Conservation (phyloP, 2,888 invertebrate genomes). For the Heliothis peltigera region DNA sequence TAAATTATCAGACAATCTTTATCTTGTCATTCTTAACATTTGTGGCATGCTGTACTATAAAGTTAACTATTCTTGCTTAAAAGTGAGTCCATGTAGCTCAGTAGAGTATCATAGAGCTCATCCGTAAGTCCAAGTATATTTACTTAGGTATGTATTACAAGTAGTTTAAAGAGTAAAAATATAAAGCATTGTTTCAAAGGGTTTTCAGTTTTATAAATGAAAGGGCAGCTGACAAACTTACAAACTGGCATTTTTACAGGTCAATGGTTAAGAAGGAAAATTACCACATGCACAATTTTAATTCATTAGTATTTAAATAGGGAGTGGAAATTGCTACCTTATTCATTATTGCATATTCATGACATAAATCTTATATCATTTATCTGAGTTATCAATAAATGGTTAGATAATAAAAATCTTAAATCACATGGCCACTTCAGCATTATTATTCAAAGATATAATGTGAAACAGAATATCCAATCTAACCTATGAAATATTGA, state of each 20-base stretch:
- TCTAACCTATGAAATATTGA: not conserved
- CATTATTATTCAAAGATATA: not conserved
- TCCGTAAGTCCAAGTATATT: too few relatives aligned
- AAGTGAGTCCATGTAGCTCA: too few relatives aligned
- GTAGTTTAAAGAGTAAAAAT: too few relatives aligned
- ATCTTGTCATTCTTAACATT: too few relatives aligned
- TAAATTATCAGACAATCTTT: too few relatives aligned
- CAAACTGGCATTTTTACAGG: not conserved
- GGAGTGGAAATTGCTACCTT: not conserved
- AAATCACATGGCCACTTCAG: not conserved
- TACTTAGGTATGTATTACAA: too few relatives aligned
- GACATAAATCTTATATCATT: not conserved
- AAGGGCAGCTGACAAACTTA: not conserved
- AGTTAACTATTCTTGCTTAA: too few relatives aligned
- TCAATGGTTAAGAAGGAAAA: not conserved
- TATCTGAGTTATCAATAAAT: not conserved
- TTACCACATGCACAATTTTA: not conserved
- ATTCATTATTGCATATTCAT: constrained; percentile 11
- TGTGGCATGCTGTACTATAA: too few relatives aligned
- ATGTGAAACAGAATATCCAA: not conserved
- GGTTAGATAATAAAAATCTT: not conserved
- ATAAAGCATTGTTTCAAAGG: too few relatives aligned
- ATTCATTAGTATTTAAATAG: not conserved
- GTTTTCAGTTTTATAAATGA: not conserved
- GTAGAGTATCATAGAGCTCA: too few relatives aligned